These are phyloP conservation scores for Sander lucioperca DNA, from an alignment of 2,113 vertebrate genomes.

Conservation along the genomic window DNA sequence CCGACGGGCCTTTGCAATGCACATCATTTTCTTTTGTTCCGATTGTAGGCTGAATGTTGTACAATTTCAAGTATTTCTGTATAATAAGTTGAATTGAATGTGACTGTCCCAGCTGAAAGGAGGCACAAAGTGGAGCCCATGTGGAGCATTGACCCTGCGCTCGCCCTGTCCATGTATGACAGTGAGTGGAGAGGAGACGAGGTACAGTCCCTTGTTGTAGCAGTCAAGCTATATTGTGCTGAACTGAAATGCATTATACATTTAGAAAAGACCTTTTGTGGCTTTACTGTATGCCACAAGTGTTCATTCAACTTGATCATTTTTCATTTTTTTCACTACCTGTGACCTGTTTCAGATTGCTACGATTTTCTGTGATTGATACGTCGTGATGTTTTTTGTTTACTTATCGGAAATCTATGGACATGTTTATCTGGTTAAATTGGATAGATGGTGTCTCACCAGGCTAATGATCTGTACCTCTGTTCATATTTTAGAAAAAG, in stretches of 20 bases:
- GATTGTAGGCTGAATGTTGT: background rate
- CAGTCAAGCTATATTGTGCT: background rate
- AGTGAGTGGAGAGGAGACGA: slow-evolving; percentile 61
- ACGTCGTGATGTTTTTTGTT: background rate
- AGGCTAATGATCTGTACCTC: background rate
- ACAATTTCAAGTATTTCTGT: background rate
- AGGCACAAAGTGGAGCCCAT: slow-evolving; percentile 83
- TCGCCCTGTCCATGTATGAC: slow-evolving; percentile 89
- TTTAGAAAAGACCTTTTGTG: background rate
- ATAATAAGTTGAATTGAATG: background rate
- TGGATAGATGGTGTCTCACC: background rate
- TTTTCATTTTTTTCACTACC: too few species aligned
- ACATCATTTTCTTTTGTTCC: background rate
- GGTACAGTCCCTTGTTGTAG: slow-evolving; percentile 33
- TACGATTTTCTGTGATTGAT: background rate
- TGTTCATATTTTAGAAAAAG: slow-evolving; percentile 22
- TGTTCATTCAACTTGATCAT: too few species aligned
- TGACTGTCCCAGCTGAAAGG: slow-evolving; percentile 32
- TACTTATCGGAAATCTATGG: background rate
- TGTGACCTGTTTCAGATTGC: background rate
- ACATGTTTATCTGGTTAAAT: background rate
- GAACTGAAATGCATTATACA: background rate
- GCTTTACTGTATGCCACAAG: background rate
- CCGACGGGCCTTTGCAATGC: background rate
- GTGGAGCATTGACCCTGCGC: slow-evolving; percentile 94